Conservation (phyloP, 2,888 invertebrate genomes). For the Eupithecia pulchellata region DNA sequence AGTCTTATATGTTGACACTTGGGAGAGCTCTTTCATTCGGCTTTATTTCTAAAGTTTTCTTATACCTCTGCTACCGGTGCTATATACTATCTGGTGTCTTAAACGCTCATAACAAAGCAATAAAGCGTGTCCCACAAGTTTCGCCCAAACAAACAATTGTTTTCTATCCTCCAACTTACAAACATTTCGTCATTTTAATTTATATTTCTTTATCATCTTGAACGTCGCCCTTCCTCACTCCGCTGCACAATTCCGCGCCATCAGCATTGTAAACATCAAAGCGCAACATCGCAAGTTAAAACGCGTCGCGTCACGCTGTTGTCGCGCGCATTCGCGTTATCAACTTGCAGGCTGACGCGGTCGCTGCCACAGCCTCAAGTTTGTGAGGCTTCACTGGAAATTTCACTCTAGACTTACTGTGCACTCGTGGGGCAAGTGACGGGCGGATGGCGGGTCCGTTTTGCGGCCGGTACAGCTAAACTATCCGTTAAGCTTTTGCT, state of each 20-base stretch:
- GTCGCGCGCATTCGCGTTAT: slow-evolving; percentile 66
- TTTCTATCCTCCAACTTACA: background rate
- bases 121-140: background rate
- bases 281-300: slow-evolving; percentile 58
- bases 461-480: background rate
- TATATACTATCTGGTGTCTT: background rate
- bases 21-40: background rate
- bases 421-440: slow-evolving; percentile 48
- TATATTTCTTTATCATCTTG: slow-evolving; percentile 1
- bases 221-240: background rate
- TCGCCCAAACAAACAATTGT: background rate
- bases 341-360: slow-evolving; percentile 81
- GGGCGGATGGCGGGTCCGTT: slow-evolving; percentile 5
- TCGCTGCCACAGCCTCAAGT: slow-evolving; percentile 81
- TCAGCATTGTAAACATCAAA: slow-evolving; percentile 51
- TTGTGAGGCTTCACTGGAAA: slow-evolving; percentile 79
- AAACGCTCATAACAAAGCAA: background rate
- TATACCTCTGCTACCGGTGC: background rate
- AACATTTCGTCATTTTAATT: background rate
- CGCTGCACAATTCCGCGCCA: slow-evolving; percentile 10
- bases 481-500: background rate
- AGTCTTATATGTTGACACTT: background rate
- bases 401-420: slow-evolving; percentile 79
- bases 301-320: slow-evolving; percentile 47
- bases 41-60: background rate